Evolutionary conservation across 2,888 invertebrate genomes (phyloP).

Genomic region (Liodrosophila aerea): DNA sequence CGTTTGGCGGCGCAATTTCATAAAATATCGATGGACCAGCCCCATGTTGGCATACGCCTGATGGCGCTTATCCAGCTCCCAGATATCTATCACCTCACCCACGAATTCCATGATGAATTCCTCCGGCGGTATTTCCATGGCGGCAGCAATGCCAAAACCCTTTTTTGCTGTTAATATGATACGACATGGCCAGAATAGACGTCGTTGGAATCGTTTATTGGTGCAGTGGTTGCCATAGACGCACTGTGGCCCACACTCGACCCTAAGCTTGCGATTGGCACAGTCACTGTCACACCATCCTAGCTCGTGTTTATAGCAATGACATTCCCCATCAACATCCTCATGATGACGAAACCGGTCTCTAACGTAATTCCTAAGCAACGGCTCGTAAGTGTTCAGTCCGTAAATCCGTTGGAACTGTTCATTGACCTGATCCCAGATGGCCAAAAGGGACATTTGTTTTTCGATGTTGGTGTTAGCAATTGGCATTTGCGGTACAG

Average conservation of each 20-base stretch:
- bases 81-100: slow-evolving; percentile 96
- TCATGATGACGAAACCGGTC: too few species aligned
- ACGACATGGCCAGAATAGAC: slow-evolving; percentile 91
- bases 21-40: slow-evolving; percentile 97
- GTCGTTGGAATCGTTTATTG: slow-evolving; percentile 96
- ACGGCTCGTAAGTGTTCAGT: too few species aligned
- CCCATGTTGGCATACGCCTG: slow-evolving; percentile 94
- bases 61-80: slow-evolving; percentile 94
- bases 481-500: too few species aligned
- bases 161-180: slow-evolving; percentile 96
- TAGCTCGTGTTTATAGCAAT: too few species aligned
- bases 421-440: too few species aligned
- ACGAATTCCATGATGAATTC: slow-evolving; percentile 99
- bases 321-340: too few species aligned
- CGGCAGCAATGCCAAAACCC: slow-evolving; percentile 93
- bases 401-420: too few species aligned
- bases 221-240: slow-evolving; percentile 94
- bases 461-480: too few species aligned
- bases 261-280: slow-evolving; percentile 97
- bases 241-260: slow-evolving; percentile 97
- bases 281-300: slow-evolving; percentile 99
- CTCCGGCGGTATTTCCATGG: slow-evolving; percentile 83
- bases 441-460: too few species aligned
- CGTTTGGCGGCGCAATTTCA: slow-evolving; percentile 96
- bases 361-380: too few species aligned